Evolutionary conservation across 2,113 vertebrate genomes (phyloP).

Genomic region (Phainopepla nitens): DNA sequence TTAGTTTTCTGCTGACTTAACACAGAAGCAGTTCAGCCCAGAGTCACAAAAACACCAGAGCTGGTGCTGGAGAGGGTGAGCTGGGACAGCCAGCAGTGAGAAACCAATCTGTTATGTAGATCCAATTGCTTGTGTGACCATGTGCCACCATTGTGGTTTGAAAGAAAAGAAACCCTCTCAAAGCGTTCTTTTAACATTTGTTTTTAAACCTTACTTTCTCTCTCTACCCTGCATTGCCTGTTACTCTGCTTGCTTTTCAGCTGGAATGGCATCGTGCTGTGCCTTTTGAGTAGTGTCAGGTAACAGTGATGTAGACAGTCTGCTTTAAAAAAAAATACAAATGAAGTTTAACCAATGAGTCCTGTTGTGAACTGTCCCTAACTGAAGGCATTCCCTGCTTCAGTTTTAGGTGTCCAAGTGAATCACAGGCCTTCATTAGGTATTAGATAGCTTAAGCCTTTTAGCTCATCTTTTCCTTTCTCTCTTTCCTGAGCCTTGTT

Average conservation of each 20-base stretch:
- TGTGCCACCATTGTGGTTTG: too few relatives aligned
- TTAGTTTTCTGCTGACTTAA: slow-evolving; percentile 62
- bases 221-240: neutral
- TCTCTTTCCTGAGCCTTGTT: neutral
- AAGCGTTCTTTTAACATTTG: neutral
- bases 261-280: neutral
- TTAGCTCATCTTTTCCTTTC: neutral
- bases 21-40: slow-evolving; percentile 53
- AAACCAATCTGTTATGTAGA: neutral
- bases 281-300: neutral
- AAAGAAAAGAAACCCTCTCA: neutral
- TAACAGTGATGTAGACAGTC: neutral
- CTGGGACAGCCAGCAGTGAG: neutral
- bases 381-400: neutral
- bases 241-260: neutral
- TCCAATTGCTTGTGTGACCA: neutral
- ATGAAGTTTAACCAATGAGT: neutral
- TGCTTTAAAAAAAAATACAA: neutral
- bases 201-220: slow-evolving; percentile 4
- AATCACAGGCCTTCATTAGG: neutral
- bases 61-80: neutral
- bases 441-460: neutral
- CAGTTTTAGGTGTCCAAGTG: neutral
- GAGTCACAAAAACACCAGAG: slow-evolving; percentile 49
- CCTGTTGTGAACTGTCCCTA: neutral